Conservation (phyloP, 2,888 invertebrate species). For the Drosophila algonquin region DNA sequence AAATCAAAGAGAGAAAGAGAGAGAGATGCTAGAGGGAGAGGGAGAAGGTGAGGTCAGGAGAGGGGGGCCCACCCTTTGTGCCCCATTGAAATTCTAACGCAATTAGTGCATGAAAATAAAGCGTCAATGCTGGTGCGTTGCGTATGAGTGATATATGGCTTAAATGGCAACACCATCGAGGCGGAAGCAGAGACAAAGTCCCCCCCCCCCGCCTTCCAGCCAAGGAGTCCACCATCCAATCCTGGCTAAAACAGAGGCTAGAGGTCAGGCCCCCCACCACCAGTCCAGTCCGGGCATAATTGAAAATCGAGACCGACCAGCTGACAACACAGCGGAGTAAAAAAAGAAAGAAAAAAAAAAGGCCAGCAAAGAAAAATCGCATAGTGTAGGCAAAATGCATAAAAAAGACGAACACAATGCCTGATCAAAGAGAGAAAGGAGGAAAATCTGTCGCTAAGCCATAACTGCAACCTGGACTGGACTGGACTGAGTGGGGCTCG, state of each 20-base stretch:
- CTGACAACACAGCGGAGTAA: conserved; percentile 20
- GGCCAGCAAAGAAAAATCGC: conserved; percentile 23
- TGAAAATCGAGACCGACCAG: conserved; percentile 55
- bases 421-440: conserved; percentile 32
- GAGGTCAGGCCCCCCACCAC: neutral
- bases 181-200: too few species aligned
- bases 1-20: conserved; percentile 56
- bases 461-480: conserved; percentile 43
- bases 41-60: too few species aligned
- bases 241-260: neutral
- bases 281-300: conserved; percentile 40
- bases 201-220: neutral
- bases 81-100: conserved; percentile 74
- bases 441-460: conserved; percentile 60
- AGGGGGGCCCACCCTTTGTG: neutral
- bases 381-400: conserved; percentile 41
- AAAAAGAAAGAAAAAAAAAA: conserved; percentile 33
- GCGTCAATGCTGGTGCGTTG: conserved; percentile 71
- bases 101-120: conserved; percentile 78
- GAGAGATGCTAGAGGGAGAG: neutral
- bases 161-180: conserved; percentile 56
- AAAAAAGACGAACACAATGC: conserved; percentile 34
- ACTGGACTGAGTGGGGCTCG: too few species aligned
- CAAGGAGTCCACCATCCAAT: too few species aligned
- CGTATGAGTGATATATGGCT: conserved; percentile 77